A percentile compares a stretch with the other conserved stretches of the same genome.
Evolutionary conservation across 2,888 invertebrate species (phyloP).

Genomic region (Iselma pallidipennis): DNA sequence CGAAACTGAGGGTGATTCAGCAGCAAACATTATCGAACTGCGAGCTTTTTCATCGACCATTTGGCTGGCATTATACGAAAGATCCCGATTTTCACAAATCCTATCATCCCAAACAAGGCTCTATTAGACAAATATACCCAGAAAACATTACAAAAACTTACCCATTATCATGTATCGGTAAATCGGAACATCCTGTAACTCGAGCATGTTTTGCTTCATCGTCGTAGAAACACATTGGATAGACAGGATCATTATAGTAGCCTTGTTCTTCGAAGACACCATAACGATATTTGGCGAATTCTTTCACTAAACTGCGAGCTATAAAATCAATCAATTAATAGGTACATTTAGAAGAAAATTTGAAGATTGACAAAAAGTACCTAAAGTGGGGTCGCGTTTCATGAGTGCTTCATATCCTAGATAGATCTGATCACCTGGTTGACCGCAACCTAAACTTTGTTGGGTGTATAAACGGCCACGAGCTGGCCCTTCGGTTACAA

Average conservation of each 20-base stretch:
- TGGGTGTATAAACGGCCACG: conserved; percentile 65
- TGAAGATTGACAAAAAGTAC: conserved; percentile 29
- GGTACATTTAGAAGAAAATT: background rate
- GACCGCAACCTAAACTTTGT: conserved; percentile 65
- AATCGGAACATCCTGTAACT: conserved; percentile 61
- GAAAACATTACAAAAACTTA: conserved; percentile 40
- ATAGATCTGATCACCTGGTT: conserved; percentile 63
- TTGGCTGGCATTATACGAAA: conserved; percentile 50
- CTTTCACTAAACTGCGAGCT: conserved; percentile 60
- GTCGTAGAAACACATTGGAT: conserved; percentile 61
- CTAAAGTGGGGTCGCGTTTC: conserved; percentile 47
- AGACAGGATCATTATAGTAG: conserved; percentile 61
- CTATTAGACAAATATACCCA: background rate
- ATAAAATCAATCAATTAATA: conserved; percentile 10
- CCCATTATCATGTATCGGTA: conserved; percentile 58
- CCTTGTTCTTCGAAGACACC: conserved; percentile 71
- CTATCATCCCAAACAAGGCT: background rate
- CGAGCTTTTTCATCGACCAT: conserved; percentile 57
- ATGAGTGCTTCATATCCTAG: conserved; percentile 56
- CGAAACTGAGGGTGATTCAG: conserved; percentile 58
- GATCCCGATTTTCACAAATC: background rate
- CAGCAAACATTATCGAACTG: conserved; percentile 60
- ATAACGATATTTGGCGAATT: conserved; percentile 70
- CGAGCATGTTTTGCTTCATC: conserved; percentile 51
- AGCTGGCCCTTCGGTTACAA: conserved; percentile 58